These are phyloP conservation scores for Cantharis flavilabris DNA, from an alignment of 2,888 invertebrate species.

Conservation along the genomic window DNA sequence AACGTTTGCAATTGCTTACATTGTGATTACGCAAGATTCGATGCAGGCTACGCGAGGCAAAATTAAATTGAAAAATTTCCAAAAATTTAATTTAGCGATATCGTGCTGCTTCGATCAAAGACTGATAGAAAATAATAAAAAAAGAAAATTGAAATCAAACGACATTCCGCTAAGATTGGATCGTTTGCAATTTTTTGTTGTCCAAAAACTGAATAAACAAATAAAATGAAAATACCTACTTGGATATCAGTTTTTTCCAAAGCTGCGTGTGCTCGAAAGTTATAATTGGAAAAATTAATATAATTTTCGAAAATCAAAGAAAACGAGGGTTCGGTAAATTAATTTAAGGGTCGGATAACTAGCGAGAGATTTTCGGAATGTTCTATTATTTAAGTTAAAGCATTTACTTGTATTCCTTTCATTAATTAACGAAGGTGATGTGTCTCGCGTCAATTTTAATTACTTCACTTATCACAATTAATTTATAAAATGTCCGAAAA, in stretches of 20 bases:
- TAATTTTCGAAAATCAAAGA: neutral
- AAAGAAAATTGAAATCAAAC: neutral
- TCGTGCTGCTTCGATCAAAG: neutral
- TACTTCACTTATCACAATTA: neutral
- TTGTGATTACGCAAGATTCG: neutral
- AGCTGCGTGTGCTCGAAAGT: neutral
- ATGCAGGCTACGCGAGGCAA: neutral
- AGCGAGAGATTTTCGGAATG: neutral
- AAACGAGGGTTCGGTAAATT: neutral
- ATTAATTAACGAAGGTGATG: neutral
- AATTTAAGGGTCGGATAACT: neutral
- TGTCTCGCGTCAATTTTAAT: conserved; percentile 1
- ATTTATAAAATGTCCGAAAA: neutral
- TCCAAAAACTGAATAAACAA: neutral
- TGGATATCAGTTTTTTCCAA: neutral
- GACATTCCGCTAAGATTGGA: neutral
- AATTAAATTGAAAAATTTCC: neutral
- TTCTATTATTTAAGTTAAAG: neutral
- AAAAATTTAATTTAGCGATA: neutral
- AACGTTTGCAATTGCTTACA: neutral
- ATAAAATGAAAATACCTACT: neutral
- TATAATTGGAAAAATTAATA: neutral
- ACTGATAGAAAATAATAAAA: neutral
- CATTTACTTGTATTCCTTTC: neutral
- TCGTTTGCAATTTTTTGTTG: neutral